Evolutionary conservation across 2,797 vertebrate species (phyloP).

Genomic region (Babyrousa celebensis): DNA sequence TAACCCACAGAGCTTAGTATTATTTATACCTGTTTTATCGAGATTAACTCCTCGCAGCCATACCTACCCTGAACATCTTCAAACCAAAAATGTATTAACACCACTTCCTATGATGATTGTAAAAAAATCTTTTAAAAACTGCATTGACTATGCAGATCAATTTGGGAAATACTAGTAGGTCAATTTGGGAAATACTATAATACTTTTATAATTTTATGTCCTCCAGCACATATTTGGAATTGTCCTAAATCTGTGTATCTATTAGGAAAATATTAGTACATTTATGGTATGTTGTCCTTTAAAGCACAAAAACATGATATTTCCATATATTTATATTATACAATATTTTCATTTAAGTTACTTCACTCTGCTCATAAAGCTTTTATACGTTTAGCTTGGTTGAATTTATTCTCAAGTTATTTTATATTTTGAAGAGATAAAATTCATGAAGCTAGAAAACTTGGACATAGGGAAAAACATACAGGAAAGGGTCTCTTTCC

Average conservation of each 20-base stretch:
- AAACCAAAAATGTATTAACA: too few relatives aligned
- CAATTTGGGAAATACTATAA: not conserved
- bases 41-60: too few relatives aligned
- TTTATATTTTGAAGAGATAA: slow-evolving; percentile 37
- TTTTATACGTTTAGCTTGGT: not conserved
- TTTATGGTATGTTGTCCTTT: not conserved
- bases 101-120: too few relatives aligned
- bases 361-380: not conserved
- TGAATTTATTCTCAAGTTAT: not conserved
- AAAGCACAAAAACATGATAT: not conserved
- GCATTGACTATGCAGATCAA: not conserved
- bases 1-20: too few relatives aligned
- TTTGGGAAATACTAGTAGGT: not conserved
- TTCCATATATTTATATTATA: not conserved
- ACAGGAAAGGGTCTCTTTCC: not conserved
- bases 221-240: not conserved
- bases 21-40: too few relatives aligned
- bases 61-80: too few relatives aligned
- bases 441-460: not conserved
- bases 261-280: not conserved
- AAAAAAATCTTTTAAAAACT: not conserved
- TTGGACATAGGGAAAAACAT: not conserved
- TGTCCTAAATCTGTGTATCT: not conserved
- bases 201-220: not conserved
- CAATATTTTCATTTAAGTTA: not conserved